A percentile compares a stretch with the other conserved stretches of the same genome.
Conservation (phyloP, 2,888 invertebrate species). For the Atherix ibis region DNA sequence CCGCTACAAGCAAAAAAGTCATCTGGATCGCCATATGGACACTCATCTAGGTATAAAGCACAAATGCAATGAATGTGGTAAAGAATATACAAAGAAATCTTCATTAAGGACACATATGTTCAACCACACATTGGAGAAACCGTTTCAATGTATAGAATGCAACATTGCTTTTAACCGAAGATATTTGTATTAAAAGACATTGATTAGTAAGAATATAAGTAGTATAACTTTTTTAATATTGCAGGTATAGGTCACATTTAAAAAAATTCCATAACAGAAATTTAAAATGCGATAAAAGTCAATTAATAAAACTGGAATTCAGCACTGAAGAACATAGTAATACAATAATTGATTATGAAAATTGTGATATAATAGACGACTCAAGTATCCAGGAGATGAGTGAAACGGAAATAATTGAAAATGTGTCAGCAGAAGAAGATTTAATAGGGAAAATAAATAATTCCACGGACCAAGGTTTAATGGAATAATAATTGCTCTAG, state of each 20-base stretch:
- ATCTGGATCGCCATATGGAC: constrained; percentile 23
- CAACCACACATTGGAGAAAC: constrained; percentile 11
- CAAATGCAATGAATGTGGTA: constrained; percentile 10
- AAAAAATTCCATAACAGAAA: constrained; percentile 6
- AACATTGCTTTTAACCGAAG: constrained; percentile 5
- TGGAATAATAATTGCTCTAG: too few relatives aligned
- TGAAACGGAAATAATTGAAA: too few relatives aligned
- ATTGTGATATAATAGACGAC: too few relatives aligned
- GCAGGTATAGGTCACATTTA: constrained; percentile 8
- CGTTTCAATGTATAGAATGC: constrained; percentile 13
- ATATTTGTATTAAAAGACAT: not conserved
- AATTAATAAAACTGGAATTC: too few relatives aligned
- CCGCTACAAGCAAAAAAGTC: constrained; percentile 22
- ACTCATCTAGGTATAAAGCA: constrained; percentile 19
- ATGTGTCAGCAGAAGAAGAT: too few relatives aligned
- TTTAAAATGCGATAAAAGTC: not conserved
- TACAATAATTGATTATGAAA: too few relatives aligned
- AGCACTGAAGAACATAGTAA: too few relatives aligned
- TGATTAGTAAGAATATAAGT: not conserved
- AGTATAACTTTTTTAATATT: not conserved
- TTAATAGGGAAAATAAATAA: too few relatives aligned
- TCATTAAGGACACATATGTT: constrained; percentile 14
- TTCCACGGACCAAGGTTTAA: too few relatives aligned
- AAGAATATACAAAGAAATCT: constrained; percentile 12
- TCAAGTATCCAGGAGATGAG: too few relatives aligned